Conservation (phyloP, 2,888 invertebrate genomes). For the Ichneumon xanthorius region DNA sequence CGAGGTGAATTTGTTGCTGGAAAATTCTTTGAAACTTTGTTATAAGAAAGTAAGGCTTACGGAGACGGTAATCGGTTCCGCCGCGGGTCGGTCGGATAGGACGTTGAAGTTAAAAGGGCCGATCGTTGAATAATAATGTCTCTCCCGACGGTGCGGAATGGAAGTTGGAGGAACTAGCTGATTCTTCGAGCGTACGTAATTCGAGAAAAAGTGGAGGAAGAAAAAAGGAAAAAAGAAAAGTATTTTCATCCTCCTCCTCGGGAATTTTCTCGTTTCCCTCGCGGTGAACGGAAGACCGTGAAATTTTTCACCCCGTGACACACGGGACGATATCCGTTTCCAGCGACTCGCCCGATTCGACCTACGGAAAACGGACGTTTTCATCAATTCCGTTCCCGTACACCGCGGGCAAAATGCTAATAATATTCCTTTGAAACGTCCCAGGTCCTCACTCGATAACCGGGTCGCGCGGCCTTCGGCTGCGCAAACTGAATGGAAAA, state of each 20-base stretch:
- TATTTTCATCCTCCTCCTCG: constrained; percentile 20
- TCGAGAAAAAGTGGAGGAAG: constrained; percentile 6
- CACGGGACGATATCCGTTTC: constrained; percentile 38
- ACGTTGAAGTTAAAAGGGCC: background rate
- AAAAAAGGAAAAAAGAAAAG: background rate
- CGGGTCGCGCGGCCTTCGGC: background rate
- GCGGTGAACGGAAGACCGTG: background rate
- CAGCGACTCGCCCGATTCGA: constrained; percentile 29
- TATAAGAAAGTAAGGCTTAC: background rate
- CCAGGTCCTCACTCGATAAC: background rate
- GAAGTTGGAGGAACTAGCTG: constrained; percentile 19
- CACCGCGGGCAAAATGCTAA: constrained; percentile 38
- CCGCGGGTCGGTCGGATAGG: background rate
- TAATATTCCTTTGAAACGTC: constrained; percentile 50
- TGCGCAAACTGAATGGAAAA: background rate
- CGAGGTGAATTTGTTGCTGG: background rate
- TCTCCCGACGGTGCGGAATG: background rate
- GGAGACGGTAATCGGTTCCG: background rate
- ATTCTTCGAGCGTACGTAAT: constrained; percentile 43
- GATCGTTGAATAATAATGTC: constrained; percentile 25
- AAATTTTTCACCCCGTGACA: constrained; percentile 35
- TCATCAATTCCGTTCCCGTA: constrained; percentile 49
- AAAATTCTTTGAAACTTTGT: background rate
- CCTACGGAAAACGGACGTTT: constrained; percentile 48
- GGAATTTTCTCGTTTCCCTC: constrained; percentile 31